phyloP scores from a whole-genome alignment of 2,113 vertebrate species.

The Halichoeres trimaculatus region DNA sequence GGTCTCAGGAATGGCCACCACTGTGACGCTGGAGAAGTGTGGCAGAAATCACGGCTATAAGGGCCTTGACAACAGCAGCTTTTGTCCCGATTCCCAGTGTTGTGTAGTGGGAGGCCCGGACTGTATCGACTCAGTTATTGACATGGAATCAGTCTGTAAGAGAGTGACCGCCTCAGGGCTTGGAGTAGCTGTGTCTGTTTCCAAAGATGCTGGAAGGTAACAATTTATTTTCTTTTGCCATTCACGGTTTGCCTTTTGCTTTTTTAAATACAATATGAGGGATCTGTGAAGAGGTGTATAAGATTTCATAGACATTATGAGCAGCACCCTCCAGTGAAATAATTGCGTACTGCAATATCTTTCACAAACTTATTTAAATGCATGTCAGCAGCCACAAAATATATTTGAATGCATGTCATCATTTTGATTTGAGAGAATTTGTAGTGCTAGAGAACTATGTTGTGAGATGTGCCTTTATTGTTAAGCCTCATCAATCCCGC shows the following conservation, averaged over 20 bases:
- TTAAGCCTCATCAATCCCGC: no score
- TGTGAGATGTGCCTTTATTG: no score
- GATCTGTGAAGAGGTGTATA: no score
- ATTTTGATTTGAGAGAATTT: no score
- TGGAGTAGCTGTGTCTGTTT: slow-evolving; percentile 90
- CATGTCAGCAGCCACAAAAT: no score
- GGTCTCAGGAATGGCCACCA: slow-evolving; percentile 94
- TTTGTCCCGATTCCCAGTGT: slow-evolving; percentile 92
- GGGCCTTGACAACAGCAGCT: slow-evolving; percentile 92
- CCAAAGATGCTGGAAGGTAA: slow-evolving; percentile 95
- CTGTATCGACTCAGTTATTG: slow-evolving; percentile 91
- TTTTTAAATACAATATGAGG: no score
- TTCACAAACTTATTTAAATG: no score
- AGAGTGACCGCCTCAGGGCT: slow-evolving; percentile 86
- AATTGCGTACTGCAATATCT: no score
- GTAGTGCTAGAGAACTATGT: no score
- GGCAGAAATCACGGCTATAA: slow-evolving; percentile 94
- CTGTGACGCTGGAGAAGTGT: slow-evolving; percentile 93
- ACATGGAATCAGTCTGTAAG: slow-evolving; percentile 92
- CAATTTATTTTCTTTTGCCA: neutral
- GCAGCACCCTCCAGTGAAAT: no score
- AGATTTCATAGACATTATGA: no score
- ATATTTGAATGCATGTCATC: no score
- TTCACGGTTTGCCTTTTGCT: neutral
- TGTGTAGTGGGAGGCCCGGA: slow-evolving; percentile 93